Percentiles rank a stretch among this genome's conserved stretches.
Evolutionary conservation across 2,797 vertebrate genomes (phyloP).

Genomic region (Lophotriccus pileatus): DNA sequence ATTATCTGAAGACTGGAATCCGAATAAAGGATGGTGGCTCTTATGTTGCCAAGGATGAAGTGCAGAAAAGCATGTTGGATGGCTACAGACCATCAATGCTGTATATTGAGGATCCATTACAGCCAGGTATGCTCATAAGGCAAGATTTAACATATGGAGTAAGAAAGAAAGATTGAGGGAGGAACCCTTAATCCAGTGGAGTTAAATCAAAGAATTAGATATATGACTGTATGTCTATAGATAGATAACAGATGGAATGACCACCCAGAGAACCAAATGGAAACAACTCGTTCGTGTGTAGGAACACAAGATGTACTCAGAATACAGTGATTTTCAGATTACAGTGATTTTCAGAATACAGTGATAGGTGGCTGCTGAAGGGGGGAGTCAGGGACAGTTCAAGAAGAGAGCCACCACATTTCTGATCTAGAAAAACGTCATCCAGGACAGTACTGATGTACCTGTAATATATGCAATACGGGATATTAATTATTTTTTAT

Average conservation of each 20-base stretch:
- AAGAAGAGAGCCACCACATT: background rate
- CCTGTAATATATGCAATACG: background rate
- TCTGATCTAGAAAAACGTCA: background rate
- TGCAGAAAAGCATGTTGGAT: constrained; percentile 95
- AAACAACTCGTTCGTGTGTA: background rate
- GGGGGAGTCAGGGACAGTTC: background rate
- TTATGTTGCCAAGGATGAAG: constrained; percentile 97
- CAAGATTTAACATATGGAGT: background rate
- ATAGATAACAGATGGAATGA: background rate
- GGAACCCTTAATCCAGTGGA: background rate
- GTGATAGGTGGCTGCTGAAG: background rate
- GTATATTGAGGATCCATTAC: constrained; percentile 95
- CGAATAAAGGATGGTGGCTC: constrained; percentile 97
- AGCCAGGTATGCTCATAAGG: constrained; percentile 83
- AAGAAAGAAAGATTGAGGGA: background rate
- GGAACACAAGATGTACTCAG: background rate
- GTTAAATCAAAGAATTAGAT: background rate
- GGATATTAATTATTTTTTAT: background rate
- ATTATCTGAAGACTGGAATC: constrained; percentile 98
- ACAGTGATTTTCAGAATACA: background rate
- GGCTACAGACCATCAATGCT: constrained; percentile 97
- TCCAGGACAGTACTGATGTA: background rate
- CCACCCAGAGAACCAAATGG: background rate
- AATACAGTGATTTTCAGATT: background rate
- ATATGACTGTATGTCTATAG: background rate